phyloP scores from a whole-genome alignment of 2,113 vertebrate genomes.

The Erythrolamprus reginae region DNA sequence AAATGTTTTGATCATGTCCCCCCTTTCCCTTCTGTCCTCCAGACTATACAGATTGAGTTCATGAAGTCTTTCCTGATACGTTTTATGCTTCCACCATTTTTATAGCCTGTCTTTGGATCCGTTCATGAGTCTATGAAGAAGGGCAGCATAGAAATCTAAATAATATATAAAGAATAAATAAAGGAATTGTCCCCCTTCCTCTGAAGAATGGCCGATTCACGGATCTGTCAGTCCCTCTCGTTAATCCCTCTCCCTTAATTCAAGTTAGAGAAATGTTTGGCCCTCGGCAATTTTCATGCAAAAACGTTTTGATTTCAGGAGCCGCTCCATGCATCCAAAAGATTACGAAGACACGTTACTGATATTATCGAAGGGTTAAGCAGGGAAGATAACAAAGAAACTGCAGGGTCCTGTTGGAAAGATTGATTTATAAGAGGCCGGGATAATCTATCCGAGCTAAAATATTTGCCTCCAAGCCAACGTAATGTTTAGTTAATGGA shows the following conservation, averaged over 20 bases:
- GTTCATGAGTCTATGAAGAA: too few species aligned
- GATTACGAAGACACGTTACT: constrained; percentile 45
- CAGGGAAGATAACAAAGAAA: neutral
- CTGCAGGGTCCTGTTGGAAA: neutral
- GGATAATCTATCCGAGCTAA: neutral
- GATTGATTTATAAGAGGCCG: neutral
- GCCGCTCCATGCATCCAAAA: constrained; percentile 41
- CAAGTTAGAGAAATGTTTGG: constrained; percentile 39
- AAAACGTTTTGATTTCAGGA: constrained; percentile 41
- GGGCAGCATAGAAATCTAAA: too few species aligned
- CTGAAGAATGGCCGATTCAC: too few species aligned
- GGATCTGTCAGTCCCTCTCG: neutral
- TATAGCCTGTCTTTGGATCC: too few species aligned
- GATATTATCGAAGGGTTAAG: neutral
- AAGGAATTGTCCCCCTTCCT: too few species aligned
- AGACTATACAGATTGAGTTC: too few species aligned
- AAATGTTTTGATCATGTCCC: too few species aligned
- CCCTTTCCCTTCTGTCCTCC: too few species aligned
- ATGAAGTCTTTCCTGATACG: too few species aligned
- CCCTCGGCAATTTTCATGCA: constrained; percentile 46
- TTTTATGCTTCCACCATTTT: too few species aligned
- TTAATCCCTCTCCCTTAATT: constrained; percentile 27
- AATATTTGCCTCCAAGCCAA: neutral
- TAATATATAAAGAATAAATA: too few species aligned
- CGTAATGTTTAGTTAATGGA: too few species aligned